These are phyloP conservation scores for Notothenia rossii DNA, from an alignment of 2,113 vertebrate species.

Conservation along the genomic window DNA sequence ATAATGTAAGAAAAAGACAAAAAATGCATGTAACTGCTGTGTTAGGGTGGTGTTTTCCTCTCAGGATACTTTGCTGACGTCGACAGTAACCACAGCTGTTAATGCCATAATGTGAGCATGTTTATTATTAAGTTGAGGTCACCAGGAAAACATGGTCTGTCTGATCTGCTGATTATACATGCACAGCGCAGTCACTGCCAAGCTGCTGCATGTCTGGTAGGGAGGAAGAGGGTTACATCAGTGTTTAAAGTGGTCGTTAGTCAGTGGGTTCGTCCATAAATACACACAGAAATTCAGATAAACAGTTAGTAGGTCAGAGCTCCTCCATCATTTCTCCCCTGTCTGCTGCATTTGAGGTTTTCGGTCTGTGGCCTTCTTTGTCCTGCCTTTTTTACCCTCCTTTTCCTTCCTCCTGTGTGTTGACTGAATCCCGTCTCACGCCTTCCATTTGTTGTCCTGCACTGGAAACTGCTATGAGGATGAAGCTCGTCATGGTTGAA, in stretches of 20 bases:
- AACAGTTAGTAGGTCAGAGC: slow-evolving; percentile 5
- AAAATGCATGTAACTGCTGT: neutral
- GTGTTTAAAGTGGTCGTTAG: slow-evolving; percentile 21
- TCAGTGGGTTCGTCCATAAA: neutral
- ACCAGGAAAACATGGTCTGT: slow-evolving; percentile 36
- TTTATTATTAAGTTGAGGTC: slow-evolving; percentile 31
- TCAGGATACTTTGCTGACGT: slow-evolving; percentile 12
- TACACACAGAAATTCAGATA: slow-evolving; percentile 7
- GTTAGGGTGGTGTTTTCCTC: slow-evolving; percentile 3
- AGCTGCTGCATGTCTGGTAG: slow-evolving; percentile 33
- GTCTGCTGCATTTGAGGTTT: slow-evolving; percentile 12
- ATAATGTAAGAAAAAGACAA: neutral
- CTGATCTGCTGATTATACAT: slow-evolving; percentile 46
- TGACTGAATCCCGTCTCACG: neutral
- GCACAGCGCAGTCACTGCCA: neutral
- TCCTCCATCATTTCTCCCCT: neutral
- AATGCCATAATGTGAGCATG: neutral
- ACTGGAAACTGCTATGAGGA: slow-evolving; percentile 14
- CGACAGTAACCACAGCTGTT: slow-evolving; percentile 8
- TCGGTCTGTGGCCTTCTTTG: slow-evolving; percentile 1
- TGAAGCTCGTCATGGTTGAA: slow-evolving; percentile 10
- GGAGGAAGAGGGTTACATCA: slow-evolving; percentile 19
- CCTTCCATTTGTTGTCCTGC: slow-evolving; percentile 4
- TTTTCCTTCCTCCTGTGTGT: slow-evolving; percentile 1
- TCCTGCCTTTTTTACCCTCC: slow-evolving; percentile 5